Conservation (phyloP, 2,888 invertebrate species). For the Lasioglossum villosulum region DNA sequence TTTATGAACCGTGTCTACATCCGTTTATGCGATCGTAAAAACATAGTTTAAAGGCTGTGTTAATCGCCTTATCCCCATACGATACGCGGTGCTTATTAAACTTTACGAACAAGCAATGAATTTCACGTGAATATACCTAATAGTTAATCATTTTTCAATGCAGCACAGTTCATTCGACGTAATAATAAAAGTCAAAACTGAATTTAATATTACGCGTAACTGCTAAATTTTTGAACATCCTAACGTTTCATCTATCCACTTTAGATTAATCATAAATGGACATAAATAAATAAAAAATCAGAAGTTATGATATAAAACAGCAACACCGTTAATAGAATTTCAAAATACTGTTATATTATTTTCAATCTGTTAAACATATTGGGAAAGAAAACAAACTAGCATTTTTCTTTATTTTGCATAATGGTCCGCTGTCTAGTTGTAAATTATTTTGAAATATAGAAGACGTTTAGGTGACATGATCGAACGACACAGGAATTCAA, state of each 20-base stretch:
- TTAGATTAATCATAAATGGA: too few relatives aligned
- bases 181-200: background rate
- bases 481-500: background rate
- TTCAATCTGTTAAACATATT: too few relatives aligned
- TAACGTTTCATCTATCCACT: too few relatives aligned
- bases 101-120: background rate
- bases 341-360: too few relatives aligned
- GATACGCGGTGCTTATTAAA: background rate
- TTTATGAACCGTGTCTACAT: background rate
- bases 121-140: background rate
- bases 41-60: background rate
- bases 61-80: background rate
- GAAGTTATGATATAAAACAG: too few relatives aligned
- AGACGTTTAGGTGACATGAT: too few relatives aligned
- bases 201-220: background rate
- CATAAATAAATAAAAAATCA: too few relatives aligned
- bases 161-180: background rate
- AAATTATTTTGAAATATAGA: background rate
- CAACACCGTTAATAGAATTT: too few relatives aligned
- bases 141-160: background rate
- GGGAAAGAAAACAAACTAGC: too few relatives aligned
- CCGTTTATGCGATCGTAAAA: background rate
- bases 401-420: too few relatives aligned
- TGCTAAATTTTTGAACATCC: too few relatives aligned
- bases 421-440: background rate